These are phyloP conservation scores for Onychorhynchus coronatus DNA, from an alignment of 2,113 vertebrate species.

Conservation along the genomic window DNA sequence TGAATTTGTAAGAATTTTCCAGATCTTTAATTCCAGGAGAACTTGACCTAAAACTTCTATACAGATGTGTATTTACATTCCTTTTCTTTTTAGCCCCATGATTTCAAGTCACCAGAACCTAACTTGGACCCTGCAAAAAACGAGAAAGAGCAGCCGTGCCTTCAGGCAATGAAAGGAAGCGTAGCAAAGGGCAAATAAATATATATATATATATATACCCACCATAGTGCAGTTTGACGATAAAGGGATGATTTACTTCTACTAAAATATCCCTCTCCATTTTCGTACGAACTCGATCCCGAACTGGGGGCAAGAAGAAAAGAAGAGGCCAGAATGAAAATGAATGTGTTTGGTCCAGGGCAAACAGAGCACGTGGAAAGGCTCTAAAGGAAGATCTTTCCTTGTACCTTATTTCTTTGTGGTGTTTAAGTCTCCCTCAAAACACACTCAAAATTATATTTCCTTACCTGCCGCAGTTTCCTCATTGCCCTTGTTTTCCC, in stretches of 20 bases:
- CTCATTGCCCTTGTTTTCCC: rapidly evolving
- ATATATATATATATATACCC: constrained; percentile 35
- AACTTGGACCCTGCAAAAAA: not conserved
- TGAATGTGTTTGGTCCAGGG: not conserved
- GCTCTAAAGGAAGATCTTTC: not conserved
- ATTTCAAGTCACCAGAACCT: not conserved
- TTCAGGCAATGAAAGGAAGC: not conserved
- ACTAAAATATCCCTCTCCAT: constrained; percentile 98
- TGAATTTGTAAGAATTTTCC: not conserved
- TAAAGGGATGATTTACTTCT: constrained; percentile 98
- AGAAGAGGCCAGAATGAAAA: not conserved
- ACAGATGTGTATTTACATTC: rapidly evolving
- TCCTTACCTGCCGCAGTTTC: not conserved
- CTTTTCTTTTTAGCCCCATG: not conserved
- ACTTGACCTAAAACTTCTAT: not conserved
- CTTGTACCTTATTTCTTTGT: not conserved
- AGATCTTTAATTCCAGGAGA: not conserved
- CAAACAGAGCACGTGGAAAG: not conserved
- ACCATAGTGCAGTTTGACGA: constrained; percentile 99
- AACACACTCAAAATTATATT: not conserved
- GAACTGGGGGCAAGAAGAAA: constrained; percentile 73
- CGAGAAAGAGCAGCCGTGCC: not conserved
- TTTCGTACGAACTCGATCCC: constrained; percentile 95
- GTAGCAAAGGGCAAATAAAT: not conserved
- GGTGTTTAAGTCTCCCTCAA: not conserved